These are phyloP conservation scores for Nipponacmea schrenckii DNA, from an alignment of 2,888 invertebrate genomes.

Conservation along the genomic window DNA sequence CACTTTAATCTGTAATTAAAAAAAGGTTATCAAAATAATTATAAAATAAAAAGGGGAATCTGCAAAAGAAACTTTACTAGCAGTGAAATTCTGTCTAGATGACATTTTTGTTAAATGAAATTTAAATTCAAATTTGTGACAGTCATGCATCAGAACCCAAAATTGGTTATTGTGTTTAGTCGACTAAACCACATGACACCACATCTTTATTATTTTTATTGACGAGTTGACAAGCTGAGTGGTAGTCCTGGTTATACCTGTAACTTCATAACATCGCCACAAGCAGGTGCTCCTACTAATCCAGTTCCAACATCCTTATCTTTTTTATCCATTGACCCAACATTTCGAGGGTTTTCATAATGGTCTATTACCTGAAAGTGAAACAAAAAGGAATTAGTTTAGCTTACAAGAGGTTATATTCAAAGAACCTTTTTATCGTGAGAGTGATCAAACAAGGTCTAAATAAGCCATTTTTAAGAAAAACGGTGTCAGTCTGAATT, in stretches of 20 bases:
- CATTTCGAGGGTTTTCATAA: constrained; percentile 99
- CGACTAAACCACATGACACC: too few relatives aligned
- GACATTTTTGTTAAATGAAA: too few relatives aligned
- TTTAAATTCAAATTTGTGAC: too few relatives aligned
- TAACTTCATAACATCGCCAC: constrained; percentile 99
- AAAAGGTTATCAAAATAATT: background rate
- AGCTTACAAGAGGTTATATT: background rate
- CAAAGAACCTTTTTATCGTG: background rate
- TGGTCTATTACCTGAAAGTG: constrained; percentile 94
- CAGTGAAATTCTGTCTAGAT: too few relatives aligned
- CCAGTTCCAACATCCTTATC: constrained; percentile 95
- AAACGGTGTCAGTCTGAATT: background rate
- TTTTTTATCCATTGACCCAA: constrained; percentile 95
- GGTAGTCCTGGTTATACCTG: constrained; percentile 75
- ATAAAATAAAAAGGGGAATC: too few relatives aligned
- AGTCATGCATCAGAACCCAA: too few relatives aligned
- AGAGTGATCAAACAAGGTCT: background rate
- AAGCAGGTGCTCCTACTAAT: constrained; percentile 97
- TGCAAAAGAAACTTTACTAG: too few relatives aligned
- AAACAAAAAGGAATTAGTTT: background rate
- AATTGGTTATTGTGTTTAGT: too few relatives aligned
- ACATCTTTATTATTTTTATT: too few relatives aligned
- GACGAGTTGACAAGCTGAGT: too few relatives aligned
- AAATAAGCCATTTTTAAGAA: background rate
- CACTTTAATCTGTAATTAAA: constrained; percentile 77